phyloP scores from a whole-genome alignment of 2,113 vertebrate species.

The Corythaixoides concolor region DNA sequence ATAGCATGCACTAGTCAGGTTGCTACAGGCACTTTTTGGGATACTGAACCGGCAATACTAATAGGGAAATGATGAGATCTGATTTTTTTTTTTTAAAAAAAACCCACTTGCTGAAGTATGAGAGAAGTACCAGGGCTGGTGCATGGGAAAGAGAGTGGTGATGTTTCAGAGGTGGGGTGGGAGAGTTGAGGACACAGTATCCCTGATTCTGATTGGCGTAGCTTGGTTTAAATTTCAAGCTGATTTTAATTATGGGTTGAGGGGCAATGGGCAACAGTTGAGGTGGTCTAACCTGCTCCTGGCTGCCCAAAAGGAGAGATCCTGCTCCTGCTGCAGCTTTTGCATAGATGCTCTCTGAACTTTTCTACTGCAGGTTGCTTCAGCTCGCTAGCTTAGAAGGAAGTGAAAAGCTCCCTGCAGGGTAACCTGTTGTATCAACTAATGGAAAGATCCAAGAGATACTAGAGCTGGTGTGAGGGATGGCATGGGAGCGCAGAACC shows the following conservation, averaged over 20 bases:
- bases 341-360: not conserved
- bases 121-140: not conserved
- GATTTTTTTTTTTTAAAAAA: not conserved
- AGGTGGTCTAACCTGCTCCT: not conserved
- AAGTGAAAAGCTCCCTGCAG: not conserved
- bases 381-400: accelerated
- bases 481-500: not conserved
- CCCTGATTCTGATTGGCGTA: not conserved
- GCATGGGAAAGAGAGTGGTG: accelerated
- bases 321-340: not conserved
- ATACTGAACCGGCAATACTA: not conserved
- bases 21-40: not conserved
- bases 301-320: not conserved
- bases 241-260: not conserved
- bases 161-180: not conserved
- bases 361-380: accelerated
- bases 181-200: accelerated
- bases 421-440: not conserved
- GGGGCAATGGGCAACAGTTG: too few relatives aligned
- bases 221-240: not conserved
- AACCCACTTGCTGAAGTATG: not conserved
- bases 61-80: not conserved
- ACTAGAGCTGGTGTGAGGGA: not conserved
- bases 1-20: not conserved
- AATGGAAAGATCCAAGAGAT: not conserved